A percentile compares a stretch with the other conserved stretches of the same genome.
Conservation (phyloP, 2,888 invertebrate genomes). For the Corbicula japonica region DNA sequence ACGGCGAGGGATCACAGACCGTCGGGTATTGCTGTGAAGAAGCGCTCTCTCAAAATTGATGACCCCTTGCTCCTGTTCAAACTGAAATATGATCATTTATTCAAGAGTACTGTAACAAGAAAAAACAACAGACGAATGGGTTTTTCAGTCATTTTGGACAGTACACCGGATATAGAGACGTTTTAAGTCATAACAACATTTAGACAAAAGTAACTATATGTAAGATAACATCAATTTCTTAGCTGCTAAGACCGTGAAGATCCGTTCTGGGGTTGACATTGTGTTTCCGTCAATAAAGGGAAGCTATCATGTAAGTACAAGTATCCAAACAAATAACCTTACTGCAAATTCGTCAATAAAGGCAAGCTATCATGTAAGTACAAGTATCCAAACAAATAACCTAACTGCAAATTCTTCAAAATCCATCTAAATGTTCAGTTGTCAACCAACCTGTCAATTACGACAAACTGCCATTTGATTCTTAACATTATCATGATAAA, state of each 20-base stretch:
- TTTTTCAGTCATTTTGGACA: background rate
- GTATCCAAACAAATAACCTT: too few species aligned
- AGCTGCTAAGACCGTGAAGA: background rate
- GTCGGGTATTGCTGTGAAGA: conserved; percentile 26
- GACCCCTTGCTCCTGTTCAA: conserved; percentile 60
- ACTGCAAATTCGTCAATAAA: too few species aligned
- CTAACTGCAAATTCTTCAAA: too few species aligned
- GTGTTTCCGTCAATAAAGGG: too few species aligned
- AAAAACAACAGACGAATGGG: background rate
- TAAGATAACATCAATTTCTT: background rate
- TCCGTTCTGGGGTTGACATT: background rate
- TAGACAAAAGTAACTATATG: background rate
- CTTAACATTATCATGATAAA: too few species aligned
- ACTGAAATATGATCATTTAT: conserved; percentile 33
- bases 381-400: too few species aligned
- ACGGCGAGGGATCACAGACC: conserved; percentile 50
- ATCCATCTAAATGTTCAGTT: too few species aligned
- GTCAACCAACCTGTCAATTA: too few species aligned
- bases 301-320: too few species aligned
- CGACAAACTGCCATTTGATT: too few species aligned
- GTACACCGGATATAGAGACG: background rate
- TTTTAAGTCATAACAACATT: background rate
- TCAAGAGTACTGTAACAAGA: background rate
- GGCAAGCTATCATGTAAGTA: too few species aligned
- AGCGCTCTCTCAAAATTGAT: conserved; percentile 53